Conservation (phyloP, 2,888 invertebrate species). For the Troilus luridus region DNA sequence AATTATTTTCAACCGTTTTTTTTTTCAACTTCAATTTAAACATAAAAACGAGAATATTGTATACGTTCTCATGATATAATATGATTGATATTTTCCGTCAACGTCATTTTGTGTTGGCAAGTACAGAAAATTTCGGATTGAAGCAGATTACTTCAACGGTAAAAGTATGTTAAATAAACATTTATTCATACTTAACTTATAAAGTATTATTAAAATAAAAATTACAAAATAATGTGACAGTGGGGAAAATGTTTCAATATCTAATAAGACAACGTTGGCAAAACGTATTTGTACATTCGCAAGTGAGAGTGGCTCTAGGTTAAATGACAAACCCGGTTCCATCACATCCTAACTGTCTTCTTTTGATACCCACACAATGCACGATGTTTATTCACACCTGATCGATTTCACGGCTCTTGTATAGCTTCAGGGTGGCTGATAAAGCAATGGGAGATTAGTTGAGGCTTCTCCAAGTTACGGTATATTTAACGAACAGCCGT, state of each 20-base stretch:
- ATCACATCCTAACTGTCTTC: neutral
- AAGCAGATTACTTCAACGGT: no score
- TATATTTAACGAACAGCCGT: neutral
- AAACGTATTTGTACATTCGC: neutral
- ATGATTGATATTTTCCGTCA: no score
- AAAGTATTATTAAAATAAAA: no score
- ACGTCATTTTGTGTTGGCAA: no score
- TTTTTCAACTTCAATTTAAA: no score
- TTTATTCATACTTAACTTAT: no score
- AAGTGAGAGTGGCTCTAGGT: neutral
- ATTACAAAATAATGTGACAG: no score
- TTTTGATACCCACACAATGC: slow-evolving; percentile 19
- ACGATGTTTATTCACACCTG: neutral
- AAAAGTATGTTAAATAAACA: no score
- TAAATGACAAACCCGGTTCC: neutral
- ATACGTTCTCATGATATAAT: no score
- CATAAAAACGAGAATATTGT: no score
- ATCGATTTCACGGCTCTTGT: neutral
- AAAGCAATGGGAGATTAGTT: neutral
- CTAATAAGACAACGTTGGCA: neutral
- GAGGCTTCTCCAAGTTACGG: neutral
- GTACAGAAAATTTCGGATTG: no score
- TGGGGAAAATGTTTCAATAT: neutral
- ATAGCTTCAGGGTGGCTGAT: slow-evolving; percentile 15
- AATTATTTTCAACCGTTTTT: no score